These are phyloP conservation scores for Thaumatotibia leucotreta DNA, from an alignment of 1,140 invertebrate species.

Conservation along the genomic window DNA sequence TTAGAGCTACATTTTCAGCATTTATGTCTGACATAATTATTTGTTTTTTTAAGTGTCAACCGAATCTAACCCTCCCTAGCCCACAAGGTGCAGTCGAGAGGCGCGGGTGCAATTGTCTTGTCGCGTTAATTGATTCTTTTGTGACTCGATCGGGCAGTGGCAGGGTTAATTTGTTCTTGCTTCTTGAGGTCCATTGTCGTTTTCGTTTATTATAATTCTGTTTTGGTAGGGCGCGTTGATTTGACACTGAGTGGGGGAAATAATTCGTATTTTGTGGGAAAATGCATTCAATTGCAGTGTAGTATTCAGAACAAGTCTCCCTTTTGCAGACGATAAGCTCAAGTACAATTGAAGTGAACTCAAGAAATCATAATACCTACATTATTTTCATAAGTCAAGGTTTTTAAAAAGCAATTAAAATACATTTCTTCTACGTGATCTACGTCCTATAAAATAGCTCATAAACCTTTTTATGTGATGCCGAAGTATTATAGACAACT, in stretches of 20 bases:
- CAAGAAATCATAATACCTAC: no score
- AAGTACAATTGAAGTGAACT: no score
- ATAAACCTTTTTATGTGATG: no score
- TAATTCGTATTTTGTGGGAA: neutral
- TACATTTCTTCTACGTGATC: no score
- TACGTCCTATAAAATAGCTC: no score
- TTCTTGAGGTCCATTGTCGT: neutral
- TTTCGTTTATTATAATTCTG: constrained; percentile 6
- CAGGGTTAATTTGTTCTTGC: constrained; percentile 11
- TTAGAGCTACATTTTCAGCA: no score
- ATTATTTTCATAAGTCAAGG: no score
- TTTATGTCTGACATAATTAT: neutral
- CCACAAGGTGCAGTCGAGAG: neutral
- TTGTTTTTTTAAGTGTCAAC: neutral
- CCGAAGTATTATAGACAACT: no score
- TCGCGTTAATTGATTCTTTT: constrained; percentile 60
- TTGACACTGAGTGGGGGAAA: neutral
- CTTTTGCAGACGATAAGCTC: no score
- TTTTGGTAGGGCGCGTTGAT: neutral
- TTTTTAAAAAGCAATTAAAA: no score
- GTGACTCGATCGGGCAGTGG: constrained; percentile 42
- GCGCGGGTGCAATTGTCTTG: constrained; percentile 49
- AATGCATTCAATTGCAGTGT: neutral
- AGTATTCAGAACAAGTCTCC: no score
- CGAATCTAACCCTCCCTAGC: constrained; percentile 4